Base-by-base conservation (phyloP, 2,797 vertebrate species). In the Emydoidea blandingii region DNA sequence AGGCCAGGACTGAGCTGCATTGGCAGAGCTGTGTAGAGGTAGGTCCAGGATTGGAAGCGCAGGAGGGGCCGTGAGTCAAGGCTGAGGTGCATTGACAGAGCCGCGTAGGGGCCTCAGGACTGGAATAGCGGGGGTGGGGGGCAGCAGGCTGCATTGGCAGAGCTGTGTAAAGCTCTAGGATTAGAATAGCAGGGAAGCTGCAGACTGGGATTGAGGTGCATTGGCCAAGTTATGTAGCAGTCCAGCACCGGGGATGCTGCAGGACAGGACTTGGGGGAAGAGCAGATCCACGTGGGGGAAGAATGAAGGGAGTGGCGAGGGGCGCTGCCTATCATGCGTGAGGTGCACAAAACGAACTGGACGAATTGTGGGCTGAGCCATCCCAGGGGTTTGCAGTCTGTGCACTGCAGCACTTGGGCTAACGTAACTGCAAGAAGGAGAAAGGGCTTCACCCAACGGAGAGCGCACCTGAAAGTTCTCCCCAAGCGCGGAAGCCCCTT, bases 361-460 rank as follows among this genome's bases (percentile, higher is more conserved):
- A 5, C 1, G 34, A 19, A 19, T 18, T 21, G 62, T 65, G 16
- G 65, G 19, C 65, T 10, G n/a, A 44, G 18, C 8, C 18, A 6
- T 6, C 25, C 44, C 41, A 15, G 6, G 29, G 37, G n/a, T 52
- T 16, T 18, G 29, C 37, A 53, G 41, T 8, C 12, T 31, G 7
- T 50, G 27, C 11, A 8, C 25, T 15, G 25, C 6, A 29, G 44
- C 12, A 4, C 25, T 47, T 52, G 8, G 91, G 86, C 3, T 1
- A 9, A 78, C 16, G 15, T 4, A 29, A 8, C 12, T 27, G 0
- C 14, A 34, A 52, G 0, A 0, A 27, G 9, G 44, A 47, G 23
- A 72, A 59, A 4, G 1, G 47, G 56, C 83, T 0, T 5, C 83
- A 27, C 4, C 6, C 14, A n/a, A 53, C 74, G 87, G 29, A 37